These are phyloP conservation scores for Daktulosphaira vitifoliae DNA, from an alignment of 1,140 invertebrate genomes.

Conservation along the genomic window DNA sequence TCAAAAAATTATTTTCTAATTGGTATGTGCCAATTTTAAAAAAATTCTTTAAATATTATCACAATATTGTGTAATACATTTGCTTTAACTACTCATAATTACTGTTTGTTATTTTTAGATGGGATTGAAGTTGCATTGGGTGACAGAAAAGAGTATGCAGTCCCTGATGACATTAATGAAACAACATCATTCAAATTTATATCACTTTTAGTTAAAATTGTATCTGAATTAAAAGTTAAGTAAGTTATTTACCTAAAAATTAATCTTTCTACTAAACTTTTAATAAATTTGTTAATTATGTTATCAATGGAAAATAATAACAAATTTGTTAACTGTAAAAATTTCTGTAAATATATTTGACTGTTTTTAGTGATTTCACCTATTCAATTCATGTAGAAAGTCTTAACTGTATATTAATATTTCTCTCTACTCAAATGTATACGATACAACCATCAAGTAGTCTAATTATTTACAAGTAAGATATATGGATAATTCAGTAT, in stretches of 20 bases:
- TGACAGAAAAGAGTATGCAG: slow-evolving; percentile 19
- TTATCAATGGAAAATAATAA: background rate
- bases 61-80: no score
- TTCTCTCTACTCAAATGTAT: slow-evolving; percentile 84
- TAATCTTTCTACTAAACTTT: no score
- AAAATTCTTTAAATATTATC: no score
- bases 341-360: background rate
- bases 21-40: no score
- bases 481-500: no score
- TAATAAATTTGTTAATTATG: background rate
- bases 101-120: slow-evolving; percentile 3
- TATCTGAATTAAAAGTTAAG: slow-evolving; percentile 31
- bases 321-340: background rate
- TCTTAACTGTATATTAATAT: slow-evolving; percentile 72
- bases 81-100: no score
- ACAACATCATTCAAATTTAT: slow-evolving; percentile 19
- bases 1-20: no score
- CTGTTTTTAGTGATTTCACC: slow-evolving; percentile 62
- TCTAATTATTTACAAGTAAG: slow-evolving; percentile 54
- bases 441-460: slow-evolving; percentile 57
- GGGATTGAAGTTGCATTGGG: slow-evolving; percentile 20
- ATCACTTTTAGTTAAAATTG: slow-evolving; percentile 25
- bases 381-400: slow-evolving; percentile 82
- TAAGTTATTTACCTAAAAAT: slow-evolving; percentile 12
- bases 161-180: slow-evolving; percentile 27